phyloP scores from a whole-genome alignment of 2,888 invertebrate genomes.

The Malthinus flaveolus region DNA sequence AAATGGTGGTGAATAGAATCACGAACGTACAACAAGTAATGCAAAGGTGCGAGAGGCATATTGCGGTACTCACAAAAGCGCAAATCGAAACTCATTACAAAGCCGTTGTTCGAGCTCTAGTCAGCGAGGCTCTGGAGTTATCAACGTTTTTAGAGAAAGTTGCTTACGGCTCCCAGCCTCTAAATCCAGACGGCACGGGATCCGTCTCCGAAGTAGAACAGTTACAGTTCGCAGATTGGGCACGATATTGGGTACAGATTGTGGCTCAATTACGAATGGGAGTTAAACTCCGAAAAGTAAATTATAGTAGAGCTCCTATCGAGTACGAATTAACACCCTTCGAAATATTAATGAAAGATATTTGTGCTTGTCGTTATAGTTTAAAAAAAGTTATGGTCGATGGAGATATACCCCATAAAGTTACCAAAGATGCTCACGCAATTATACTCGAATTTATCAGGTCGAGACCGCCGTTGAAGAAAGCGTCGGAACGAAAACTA shows the following conservation, averaged over 20 bases:
- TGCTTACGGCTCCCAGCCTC: conserved; percentile 67
- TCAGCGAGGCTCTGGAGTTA: conserved; percentile 89
- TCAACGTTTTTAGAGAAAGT: conserved; percentile 89
- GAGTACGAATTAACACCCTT: conserved; percentile 95
- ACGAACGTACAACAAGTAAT: conserved; percentile 36
- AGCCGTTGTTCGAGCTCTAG: conserved; percentile 89
- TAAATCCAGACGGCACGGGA: conserved; percentile 64
- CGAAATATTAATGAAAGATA: conserved; percentile 96
- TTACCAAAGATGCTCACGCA: conserved; percentile 93
- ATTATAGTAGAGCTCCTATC: conserved; percentile 74
- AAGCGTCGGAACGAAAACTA: conserved; percentile 84
- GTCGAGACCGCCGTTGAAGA: conserved; percentile 90
- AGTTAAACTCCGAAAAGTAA: conserved; percentile 89
- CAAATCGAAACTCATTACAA: conserved; percentile 81
- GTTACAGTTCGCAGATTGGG: conserved; percentile 90
- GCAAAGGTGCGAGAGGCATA: conserved; percentile 41
- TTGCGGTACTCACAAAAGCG: conserved; percentile 51
- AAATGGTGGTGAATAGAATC: conserved; percentile 47
- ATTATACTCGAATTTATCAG: conserved; percentile 96
- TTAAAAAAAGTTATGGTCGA: conserved; percentile 84
- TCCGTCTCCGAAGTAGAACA: conserved; percentile 75
- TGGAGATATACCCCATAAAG: conserved; percentile 77
- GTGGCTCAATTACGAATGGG: conserved; percentile 90
- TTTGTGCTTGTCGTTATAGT: conserved; percentile 86
- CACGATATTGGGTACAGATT: conserved; percentile 93